Evolutionary conservation across 2,113 vertebrate genomes (phyloP), one percentile per base, ranked within the genome.

Genomic region (Nipponia nippon): DNA sequence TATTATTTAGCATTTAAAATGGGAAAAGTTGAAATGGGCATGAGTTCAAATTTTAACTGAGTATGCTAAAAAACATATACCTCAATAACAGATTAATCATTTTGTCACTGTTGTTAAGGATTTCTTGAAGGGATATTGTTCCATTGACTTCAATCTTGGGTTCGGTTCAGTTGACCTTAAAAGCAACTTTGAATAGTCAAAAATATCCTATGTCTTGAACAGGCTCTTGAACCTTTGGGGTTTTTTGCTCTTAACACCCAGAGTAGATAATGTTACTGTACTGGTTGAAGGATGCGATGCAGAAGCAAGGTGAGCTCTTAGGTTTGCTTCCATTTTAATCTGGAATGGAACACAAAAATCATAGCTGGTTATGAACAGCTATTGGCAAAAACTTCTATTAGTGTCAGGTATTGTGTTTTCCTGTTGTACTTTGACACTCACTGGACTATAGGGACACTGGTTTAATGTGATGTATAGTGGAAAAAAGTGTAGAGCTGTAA

Each of bases 401-500:
- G 55, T 88, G 84, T 81, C 76, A 63, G 73, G 49, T 56, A 53
- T 61, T 90, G 73, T 94, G 77, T 85, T 98, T 98, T 97, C 69
- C 66, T 92, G 42, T 49, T 79, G 83, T 83, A 81, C 40, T 90
- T 75, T 90, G 92, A 80, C 36, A 40, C 38, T 70, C 69, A 46
- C 78, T 89, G 87, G 78, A 23, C 94, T 92, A 70, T 40, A 83
- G 90, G 89, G 87, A 95, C 61, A 36, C 76, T 52, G 50, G 76
- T 63, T 67, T 96, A 90, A 89, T 85, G 78, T 93, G 82, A 96
- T 91, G 25, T 92, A 72, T 83, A 85, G 83, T 46, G 27, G 79
- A 84, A 85, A 80, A 71, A 83, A 78, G 42, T 32, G 26, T 84
- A 78, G 92, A 75, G 47, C 75, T 70, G 89, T 69, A 58, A 78